Conservation (phyloP, 2,797 vertebrate species). For the Remorina albescens region DNA sequence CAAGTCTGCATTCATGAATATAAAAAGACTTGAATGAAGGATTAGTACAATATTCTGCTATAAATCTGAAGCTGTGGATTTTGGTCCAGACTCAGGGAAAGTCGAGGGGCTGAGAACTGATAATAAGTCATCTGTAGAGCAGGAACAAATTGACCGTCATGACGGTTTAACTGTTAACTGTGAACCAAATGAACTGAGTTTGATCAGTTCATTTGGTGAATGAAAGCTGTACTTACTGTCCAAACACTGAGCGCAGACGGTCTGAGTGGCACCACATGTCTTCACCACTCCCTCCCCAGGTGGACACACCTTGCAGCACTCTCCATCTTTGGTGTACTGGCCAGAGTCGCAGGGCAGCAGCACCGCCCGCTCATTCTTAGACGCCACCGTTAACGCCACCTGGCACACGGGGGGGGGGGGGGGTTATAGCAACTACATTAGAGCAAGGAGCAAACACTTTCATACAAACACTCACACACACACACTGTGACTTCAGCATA, state of each 20-base stretch:
- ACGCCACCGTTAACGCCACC: constrained; percentile 80
- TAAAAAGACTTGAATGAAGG: background rate
- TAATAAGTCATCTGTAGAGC: background rate
- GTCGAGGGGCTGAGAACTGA: background rate
- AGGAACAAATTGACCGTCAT: background rate
- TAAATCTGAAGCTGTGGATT: background rate
- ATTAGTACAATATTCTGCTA: background rate
- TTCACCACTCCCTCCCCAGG: constrained; percentile 91
- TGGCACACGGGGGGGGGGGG: constrained; percentile 66
- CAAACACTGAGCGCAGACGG: constrained; percentile 90
- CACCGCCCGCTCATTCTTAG: constrained; percentile 78
- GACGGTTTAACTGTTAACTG: background rate
- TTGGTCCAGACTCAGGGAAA: background rate
- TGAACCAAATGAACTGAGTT: background rate
- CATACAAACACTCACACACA: constrained; percentile 8
- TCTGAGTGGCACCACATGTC: constrained; percentile 89
- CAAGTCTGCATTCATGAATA: background rate
- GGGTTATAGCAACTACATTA: constrained; percentile 14
- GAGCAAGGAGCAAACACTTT: constrained; percentile 2
- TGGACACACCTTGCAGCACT: constrained; percentile 92
- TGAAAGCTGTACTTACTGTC: constrained; percentile 91
- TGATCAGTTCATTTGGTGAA: background rate
- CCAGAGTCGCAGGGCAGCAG: constrained; percentile 80
- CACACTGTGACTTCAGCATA: background rate
- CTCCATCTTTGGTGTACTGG: constrained; percentile 84